Evolutionary conservation across 2,113 vertebrate genomes (phyloP), one percentile per base, ranked within the genome.

Genomic region (Apodemus sylvaticus): DNA sequence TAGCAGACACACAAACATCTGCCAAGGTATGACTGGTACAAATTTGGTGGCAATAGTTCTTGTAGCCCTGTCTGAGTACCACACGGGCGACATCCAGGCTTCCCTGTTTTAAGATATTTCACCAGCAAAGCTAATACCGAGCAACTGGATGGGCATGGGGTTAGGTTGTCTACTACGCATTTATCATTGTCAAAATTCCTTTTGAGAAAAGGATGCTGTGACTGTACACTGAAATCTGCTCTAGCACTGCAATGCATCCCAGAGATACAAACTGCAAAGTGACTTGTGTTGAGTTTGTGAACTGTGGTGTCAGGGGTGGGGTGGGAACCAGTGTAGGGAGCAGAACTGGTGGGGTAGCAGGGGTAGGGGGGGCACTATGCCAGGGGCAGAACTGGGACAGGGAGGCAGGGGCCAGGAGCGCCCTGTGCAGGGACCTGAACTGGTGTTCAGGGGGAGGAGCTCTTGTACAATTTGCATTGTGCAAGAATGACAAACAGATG

Each of bases 171-270:
- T 86, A 71, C 53, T 48, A 39, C 1, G 34, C 51, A 89, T 95
- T 96, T 94, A 89, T 96, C 96, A 96, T 26, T 92, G 94, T 94
- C 94, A 95, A 92, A 97, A 89, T 34, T 77, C n/a, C 39, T 86
- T 96, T 89, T 19, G 42, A 94, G 91, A 89, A 96, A 97, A 92
- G 31, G 91, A 83, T 86, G 83, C 82, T 62, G n/a, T 92, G 91
- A 93, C 55, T 89, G 73, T 76, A 93, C 62, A 79, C 89, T 95
- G 94, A 89, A 92, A 68, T 96, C 95, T 94, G 71, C 29, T 6
- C 29, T 53, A 55, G 71, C 36, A 60, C 66, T 79, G 24, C 91
- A 78, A n/a, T n/a, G n/a, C n/a, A n/a, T 83, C 92, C 48, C 71
- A 91, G 29, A 0, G 7, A 94, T 70, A 70, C 1, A 0, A 55